Base-by-base conservation (phyloP, 2,888 invertebrate species). In the Bombyx huttoni region DNA sequence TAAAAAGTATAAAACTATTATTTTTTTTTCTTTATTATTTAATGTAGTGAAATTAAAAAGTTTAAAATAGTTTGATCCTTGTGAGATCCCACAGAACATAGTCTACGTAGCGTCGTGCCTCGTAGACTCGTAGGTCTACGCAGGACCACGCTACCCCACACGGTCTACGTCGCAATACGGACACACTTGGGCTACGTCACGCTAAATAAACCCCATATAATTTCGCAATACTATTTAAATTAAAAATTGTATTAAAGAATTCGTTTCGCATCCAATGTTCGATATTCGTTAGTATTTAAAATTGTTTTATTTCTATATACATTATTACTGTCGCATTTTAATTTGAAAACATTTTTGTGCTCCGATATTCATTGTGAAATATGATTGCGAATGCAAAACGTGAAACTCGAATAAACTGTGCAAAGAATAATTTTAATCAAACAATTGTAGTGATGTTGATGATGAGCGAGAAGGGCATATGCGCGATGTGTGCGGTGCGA, bases 381-480 rank as follows among this genome's bases (percentile, higher is more conserved):
- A 24, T 59, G 61, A 60, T 62, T 66, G 49, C 49, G 58, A 62
- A 62, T 60, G 57, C 66, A 67, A 73, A 72, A 71, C 62, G 62
- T 67, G 62, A 52, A 62, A 64, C 60, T 62, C 60, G 65, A 64
- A 65, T 67, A 40, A 71, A 58, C 63, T 60, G 57, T 64, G 59
- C 62, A 61, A 64, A 59, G 64, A 71, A 69, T 66, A 62, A 63
- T 62, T 68, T 73, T 68, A 70, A 72, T 74, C 72, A 73, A 70
- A 70, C 62, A 59, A 47, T 64, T 70, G 67, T 73, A 70, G 67
- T 73, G 72, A 77, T 78, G 81, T 70, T 68, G 67, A 56, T 68
- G 67, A 56, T 46, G 67, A 78, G 63, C 66, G 81, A 77, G 85
- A 84, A 57, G 62, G 67, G 65, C 63, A 69, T 77, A 84, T 65